A percentile compares a stretch with the other conserved stretches of the same genome.
Conservation (phyloP, 1,140 invertebrate genomes). For the Hesperophylax magnus region DNA sequence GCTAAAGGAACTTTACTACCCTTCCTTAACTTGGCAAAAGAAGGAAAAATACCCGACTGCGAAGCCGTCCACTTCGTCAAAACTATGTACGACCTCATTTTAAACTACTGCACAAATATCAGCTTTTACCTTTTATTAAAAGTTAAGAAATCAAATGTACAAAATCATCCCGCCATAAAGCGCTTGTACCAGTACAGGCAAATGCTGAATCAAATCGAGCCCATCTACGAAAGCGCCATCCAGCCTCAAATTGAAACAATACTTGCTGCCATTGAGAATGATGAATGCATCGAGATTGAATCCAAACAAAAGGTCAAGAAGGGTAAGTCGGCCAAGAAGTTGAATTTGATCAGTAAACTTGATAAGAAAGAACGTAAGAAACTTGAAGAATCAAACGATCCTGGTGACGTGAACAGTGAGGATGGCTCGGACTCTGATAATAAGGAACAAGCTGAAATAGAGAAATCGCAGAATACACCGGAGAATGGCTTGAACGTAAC, state of each 20-base stretch:
- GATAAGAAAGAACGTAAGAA: slow-evolving; percentile 67
- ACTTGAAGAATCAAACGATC: slow-evolving; percentile 58
- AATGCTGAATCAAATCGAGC: slow-evolving; percentile 80
- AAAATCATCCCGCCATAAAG: slow-evolving; percentile 89
- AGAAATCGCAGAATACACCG: not conserved
- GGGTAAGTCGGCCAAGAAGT: slow-evolving; percentile 61
- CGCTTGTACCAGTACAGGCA: slow-evolving; percentile 85
- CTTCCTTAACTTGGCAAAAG: slow-evolving; percentile 75
- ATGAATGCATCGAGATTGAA: slow-evolving; percentile 62
- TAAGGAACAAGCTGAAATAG: slow-evolving; percentile 46
- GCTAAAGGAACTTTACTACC: slow-evolving; percentile 76
- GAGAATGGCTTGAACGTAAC: slow-evolving; percentile 22
- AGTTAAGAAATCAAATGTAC: slow-evolving; percentile 77
- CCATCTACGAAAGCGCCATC: slow-evolving; percentile 76
- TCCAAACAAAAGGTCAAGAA: slow-evolving; percentile 57
- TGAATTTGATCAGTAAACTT: slow-evolving; percentile 64
- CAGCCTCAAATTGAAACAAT: slow-evolving; percentile 77
- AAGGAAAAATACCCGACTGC: slow-evolving; percentile 71
- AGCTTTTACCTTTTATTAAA: slow-evolving; percentile 90
- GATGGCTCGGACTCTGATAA: slow-evolving; percentile 66
- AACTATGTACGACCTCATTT: slow-evolving; percentile 79
- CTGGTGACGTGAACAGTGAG: slow-evolving; percentile 56
- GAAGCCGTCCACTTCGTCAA: slow-evolving; percentile 77
- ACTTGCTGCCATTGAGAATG: slow-evolving; percentile 68
- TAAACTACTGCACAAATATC: slow-evolving; percentile 90